These are phyloP conservation scores for Protophormia terraenovae DNA, from an alignment of 2,888 invertebrate species.

Conservation along the genomic window DNA sequence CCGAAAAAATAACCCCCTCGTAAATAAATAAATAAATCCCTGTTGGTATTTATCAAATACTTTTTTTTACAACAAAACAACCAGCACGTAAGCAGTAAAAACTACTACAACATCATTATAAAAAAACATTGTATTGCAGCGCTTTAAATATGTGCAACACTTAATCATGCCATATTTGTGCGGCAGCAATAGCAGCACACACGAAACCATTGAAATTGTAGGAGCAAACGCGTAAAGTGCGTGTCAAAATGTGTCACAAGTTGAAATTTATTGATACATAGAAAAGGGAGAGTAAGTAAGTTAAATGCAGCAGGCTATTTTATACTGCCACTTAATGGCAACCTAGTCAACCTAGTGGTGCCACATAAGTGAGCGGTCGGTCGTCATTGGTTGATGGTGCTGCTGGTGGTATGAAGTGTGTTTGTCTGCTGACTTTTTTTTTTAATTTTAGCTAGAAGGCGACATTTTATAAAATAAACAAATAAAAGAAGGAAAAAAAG, in stretches of 20 bases:
- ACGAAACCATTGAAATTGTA: not conserved
- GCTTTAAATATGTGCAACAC: constrained; percentile 50
- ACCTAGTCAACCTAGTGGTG: too few species aligned
- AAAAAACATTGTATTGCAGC: not conserved
- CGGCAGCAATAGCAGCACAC: constrained; percentile 2
- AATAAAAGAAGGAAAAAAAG: not conserved
- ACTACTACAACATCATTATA: constrained; percentile 22
- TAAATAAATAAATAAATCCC: not conserved
- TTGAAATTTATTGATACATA: constrained; percentile 65
- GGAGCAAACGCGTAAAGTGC: constrained; percentile 62
- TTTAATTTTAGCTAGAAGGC: not conserved
- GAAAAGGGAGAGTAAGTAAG: not conserved
- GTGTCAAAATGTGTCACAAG: constrained; percentile 68
- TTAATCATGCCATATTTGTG: constrained; percentile 48
- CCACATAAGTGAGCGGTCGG: too few species aligned
- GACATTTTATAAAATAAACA: constrained; percentile 4
- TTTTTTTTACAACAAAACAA: not conserved
- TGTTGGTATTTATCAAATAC: constrained; percentile 22
- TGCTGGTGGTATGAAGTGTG: not conserved
- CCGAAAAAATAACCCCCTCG: not conserved
- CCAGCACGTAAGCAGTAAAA: not conserved
- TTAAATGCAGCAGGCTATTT: constrained; percentile 15
- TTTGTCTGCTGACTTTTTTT: not conserved
- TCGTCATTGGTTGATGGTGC: too few species aligned
- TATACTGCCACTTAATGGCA: not conserved